Evolutionary conservation across 1,140 invertebrate genomes (phyloP).

Genomic region (Penaeus indicus): DNA sequence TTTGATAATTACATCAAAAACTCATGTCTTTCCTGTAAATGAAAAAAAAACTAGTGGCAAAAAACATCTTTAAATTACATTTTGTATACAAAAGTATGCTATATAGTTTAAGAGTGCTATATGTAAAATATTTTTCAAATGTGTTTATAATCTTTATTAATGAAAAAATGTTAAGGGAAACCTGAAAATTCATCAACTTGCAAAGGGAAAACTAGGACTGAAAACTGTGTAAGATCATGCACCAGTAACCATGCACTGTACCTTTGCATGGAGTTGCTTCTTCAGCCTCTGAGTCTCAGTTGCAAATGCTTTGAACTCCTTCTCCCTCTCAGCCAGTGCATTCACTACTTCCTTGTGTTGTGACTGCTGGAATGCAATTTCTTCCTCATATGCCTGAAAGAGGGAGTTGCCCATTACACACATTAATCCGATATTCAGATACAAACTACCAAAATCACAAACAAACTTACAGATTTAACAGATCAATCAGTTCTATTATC

Average conservation of each 20-base stretch:
- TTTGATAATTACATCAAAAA: no score
- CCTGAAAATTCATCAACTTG: no score
- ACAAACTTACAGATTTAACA: no score
- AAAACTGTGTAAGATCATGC: neutral
- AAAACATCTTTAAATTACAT: no score
- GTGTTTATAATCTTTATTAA: no score
- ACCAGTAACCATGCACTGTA: neutral
- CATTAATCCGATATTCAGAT: neutral
- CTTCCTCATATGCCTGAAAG: conserved; percentile 41
- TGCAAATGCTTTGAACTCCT: conserved; percentile 18
- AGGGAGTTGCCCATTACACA: neutral
- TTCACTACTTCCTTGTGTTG: conserved; percentile 43
- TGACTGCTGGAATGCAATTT: conserved; percentile 15
- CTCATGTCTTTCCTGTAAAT: no score
- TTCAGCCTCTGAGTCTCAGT: conserved; percentile 31
- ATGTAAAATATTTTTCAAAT: no score
- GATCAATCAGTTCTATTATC: no score
- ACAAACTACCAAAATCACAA: neutral
- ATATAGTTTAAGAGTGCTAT: no score
- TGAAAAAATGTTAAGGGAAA: no score
- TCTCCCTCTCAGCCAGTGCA: conserved; percentile 41
- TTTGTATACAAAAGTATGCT: no score
- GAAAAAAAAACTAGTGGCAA: no score
- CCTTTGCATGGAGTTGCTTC: conserved; percentile 29
- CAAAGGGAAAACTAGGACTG: neutral